phyloP scores from a whole-genome alignment of 1,140 invertebrate genomes.

The Brachionus koreanus region DNA sequence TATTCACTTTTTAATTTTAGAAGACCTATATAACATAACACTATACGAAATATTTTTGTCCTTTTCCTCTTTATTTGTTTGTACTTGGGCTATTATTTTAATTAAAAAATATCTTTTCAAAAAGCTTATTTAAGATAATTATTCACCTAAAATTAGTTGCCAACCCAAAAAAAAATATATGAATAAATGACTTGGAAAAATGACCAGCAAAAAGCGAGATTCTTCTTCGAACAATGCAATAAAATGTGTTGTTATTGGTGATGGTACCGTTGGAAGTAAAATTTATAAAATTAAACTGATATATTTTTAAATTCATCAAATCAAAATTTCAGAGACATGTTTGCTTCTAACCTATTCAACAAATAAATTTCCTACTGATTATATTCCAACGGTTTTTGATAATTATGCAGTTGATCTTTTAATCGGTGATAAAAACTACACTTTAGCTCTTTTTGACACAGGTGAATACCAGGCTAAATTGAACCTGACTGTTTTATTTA shows the following conservation, averaged over 20 bases:
- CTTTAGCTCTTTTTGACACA: conserved; percentile 63
- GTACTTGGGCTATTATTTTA: neutral
- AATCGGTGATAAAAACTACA: conserved; percentile 31
- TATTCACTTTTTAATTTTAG: neutral
- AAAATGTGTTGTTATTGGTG: conserved; percentile 37
- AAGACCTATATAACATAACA: neutral
- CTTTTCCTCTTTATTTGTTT: neutral
- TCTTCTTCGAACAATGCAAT: conserved; percentile 19
- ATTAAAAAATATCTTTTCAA: neutral
- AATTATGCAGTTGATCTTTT: conserved; percentile 33
- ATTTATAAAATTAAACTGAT: neutral
- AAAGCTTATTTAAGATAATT: neutral
- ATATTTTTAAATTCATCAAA: neutral
- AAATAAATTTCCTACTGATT: conserved; percentile 35
- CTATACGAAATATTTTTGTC: neutral
- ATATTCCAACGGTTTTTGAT: conserved; percentile 44
- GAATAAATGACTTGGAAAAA: neutral
- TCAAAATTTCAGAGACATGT: conserved; percentile 16
- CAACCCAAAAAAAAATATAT: neutral
- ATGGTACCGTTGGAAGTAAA: conserved; percentile 44
- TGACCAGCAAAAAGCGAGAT: neutral
- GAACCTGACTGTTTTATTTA: conserved; percentile 88
- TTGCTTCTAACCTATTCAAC: conserved; percentile 19
- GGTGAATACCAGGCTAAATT: conserved; percentile 97
- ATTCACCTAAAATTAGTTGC: neutral